These are phyloP conservation scores for Dryocosmus kuriphilus DNA, from an alignment of 2,888 invertebrate genomes.

Conservation along the genomic window DNA sequence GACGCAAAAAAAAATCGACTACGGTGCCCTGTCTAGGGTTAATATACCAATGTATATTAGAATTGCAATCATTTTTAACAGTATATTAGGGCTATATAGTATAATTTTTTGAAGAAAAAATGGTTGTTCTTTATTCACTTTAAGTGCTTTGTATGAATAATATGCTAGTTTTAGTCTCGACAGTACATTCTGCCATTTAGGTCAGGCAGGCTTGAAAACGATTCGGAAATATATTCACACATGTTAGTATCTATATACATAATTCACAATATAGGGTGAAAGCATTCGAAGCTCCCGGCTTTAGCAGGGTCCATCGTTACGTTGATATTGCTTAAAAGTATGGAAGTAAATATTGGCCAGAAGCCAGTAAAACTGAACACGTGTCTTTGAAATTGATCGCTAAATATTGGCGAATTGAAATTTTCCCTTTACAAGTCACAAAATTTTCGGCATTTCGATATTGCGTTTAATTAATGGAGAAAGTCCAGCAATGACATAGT, in stretches of 20 bases:
- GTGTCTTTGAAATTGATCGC: neutral
- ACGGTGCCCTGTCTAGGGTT: no score
- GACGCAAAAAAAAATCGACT: no score
- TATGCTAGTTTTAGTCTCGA: neutral
- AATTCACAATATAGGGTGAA: neutral
- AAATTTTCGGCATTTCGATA: no score
- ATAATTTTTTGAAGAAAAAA: no score
- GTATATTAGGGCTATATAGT: no score
- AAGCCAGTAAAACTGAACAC: neutral
- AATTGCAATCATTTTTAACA: no score
- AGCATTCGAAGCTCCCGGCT: neutral
- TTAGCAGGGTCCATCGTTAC: slow-evolving; percentile 11
- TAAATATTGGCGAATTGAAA: neutral
- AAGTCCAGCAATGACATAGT: no score
- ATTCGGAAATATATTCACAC: neutral
- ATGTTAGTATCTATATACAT: neutral
- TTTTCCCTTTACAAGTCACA: no score
- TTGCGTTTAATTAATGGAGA: no score
- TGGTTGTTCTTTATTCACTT: no score
- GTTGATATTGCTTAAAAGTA: slow-evolving; percentile 8
- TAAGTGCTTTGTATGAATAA: no score
- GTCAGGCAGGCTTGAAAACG: neutral
- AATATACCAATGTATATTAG: no score
- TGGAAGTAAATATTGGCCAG: slow-evolving; percentile 13
- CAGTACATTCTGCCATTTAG: neutral